phyloP scores from a whole-genome alignment of 1,140 invertebrate species.

The Penaeus vannamei region DNA sequence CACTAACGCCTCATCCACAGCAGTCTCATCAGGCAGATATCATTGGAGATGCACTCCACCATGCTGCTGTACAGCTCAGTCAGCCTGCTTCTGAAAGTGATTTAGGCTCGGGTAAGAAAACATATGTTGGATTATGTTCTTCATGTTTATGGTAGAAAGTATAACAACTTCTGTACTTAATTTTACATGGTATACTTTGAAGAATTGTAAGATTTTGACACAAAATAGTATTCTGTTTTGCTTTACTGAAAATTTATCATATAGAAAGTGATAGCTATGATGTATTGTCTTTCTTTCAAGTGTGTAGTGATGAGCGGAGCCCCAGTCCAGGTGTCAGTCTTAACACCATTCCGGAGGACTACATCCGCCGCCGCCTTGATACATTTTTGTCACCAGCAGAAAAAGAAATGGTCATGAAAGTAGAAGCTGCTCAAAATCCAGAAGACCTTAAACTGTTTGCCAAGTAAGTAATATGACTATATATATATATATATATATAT shows the following conservation, averaged over 20 bases:
- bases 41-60: conserved; percentile 50
- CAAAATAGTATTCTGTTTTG: background rate
- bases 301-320: conserved; percentile 60
- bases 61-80: conserved; percentile 52
- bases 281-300: background rate
- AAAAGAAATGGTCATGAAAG: conserved; percentile 77
- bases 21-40: conserved; percentile 30
- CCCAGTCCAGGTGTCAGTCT: conserved; percentile 55
- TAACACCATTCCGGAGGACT: conserved; percentile 34
- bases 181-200: too few species aligned
- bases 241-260: background rate
- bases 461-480: conserved; percentile 68
- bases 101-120: conserved; percentile 49
- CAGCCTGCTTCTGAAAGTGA: conserved; percentile 62
- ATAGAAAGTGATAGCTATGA: background rate
- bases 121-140: background rate
- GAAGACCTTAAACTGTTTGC: conserved; percentile 86
- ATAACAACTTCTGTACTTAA: background rate
- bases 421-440: conserved; percentile 80
- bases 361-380: conserved; percentile 37
- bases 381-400: conserved; percentile 73
- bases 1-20: conserved; percentile 9
- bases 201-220: too few species aligned
- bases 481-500: too few species aligned
- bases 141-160: background rate